Conservation (phyloP, 2,113 vertebrate genomes). For the Nothoprocta pentlandii region DNA sequence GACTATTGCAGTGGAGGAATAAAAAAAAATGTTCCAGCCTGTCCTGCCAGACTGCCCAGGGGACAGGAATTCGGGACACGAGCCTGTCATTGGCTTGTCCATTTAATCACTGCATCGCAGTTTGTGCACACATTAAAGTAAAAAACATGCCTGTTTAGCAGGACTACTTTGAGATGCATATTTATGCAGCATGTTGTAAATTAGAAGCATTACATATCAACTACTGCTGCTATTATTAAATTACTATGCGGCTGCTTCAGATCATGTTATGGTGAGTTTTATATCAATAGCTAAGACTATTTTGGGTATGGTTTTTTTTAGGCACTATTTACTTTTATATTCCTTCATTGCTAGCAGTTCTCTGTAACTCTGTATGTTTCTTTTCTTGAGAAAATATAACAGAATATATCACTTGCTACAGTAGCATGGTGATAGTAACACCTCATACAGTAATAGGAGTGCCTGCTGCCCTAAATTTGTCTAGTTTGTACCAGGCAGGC, state of each 20-base stretch:
- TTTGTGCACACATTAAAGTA: not conserved
- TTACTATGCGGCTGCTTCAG: not conserved
- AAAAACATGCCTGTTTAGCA: not conserved
- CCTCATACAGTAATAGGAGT: not conserved
- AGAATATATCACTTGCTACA: not conserved
- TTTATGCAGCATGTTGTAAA: not conserved
- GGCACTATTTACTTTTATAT: not conserved
- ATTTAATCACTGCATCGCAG: rapidly evolving
- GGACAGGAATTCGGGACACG: not conserved
- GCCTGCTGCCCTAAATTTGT: not conserved
- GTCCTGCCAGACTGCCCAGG: not conserved
- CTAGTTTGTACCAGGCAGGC: not conserved
- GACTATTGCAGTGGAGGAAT: rapidly evolving
- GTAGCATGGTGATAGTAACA: not conserved
- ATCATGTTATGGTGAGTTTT: not conserved
- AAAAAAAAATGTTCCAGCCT: not conserved
- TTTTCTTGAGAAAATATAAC: not conserved
- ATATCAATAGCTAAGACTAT: not conserved
- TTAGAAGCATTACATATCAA: not conserved
- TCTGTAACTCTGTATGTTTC: not conserved
- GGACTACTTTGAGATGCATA: not conserved
- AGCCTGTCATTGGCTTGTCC: not conserved
- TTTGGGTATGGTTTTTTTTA: conserved; percentile 1
- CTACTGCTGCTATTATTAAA: not conserved
- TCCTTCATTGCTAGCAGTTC: conserved; percentile 14